Conservation (phyloP, 2,113 vertebrate species). For the Pipa parva region DNA sequence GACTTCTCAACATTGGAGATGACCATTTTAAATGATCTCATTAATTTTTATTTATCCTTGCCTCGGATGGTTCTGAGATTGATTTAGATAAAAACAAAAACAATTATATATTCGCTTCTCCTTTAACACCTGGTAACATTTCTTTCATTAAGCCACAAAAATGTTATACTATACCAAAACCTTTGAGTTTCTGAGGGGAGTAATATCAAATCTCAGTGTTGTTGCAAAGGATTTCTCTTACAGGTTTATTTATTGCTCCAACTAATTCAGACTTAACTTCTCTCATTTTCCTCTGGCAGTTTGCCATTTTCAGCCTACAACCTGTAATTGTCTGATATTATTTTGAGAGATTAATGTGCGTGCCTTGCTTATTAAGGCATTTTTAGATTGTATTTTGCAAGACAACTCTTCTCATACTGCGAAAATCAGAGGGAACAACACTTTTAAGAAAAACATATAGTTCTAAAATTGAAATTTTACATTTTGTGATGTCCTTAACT, state of each 20-base stretch:
- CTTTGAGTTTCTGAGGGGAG: not conserved
- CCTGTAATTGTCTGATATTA: conserved; percentile 13
- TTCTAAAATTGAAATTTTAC: not conserved
- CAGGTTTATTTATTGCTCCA: not conserved
- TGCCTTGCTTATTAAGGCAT: conserved; percentile 3
- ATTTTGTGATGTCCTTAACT: too few relatives aligned
- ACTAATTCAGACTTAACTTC: not conserved
- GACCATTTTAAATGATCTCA: too few relatives aligned
- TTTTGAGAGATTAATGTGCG: conserved; percentile 9
- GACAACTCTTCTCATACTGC: not conserved
- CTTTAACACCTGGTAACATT: not conserved
- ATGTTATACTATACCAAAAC: not conserved
- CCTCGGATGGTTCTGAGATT: too few relatives aligned
- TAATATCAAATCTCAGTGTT: not conserved
- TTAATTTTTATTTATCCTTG: too few relatives aligned
- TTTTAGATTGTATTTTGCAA: not conserved
- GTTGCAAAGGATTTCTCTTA: not conserved
- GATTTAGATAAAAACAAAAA: not conserved
- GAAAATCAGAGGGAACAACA: not conserved
- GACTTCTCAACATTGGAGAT: too few relatives aligned
- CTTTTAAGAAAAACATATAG: not conserved
- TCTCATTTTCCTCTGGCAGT: not conserved
- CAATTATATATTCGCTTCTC: not conserved
- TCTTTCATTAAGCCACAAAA: not conserved
- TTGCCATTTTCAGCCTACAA: conserved; percentile 8